Base-by-base conservation (phyloP, 2,113 vertebrate genomes). In the Procavia capensis region DNA sequence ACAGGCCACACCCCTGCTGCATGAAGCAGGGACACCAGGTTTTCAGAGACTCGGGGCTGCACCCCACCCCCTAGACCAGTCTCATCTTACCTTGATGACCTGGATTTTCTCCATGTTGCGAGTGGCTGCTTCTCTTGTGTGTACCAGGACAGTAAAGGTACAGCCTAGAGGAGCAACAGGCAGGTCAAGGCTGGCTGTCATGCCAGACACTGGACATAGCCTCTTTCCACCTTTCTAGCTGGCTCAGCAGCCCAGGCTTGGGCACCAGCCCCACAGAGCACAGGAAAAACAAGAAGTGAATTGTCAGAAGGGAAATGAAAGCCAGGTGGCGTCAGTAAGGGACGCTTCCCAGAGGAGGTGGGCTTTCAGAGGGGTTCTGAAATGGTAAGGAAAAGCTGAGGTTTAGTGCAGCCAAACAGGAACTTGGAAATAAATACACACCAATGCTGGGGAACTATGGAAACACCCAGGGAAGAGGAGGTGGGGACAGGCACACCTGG, bases 81-180 rank as follows among this genome's bases (percentile, higher is more conserved):
- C 24, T 36, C 90, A 2, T 4, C 98, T 98, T 96, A 99, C 99
- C 99, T 99, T 99, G 96, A 99, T 99, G 96, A 99, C 99, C 97
- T 99, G 99, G 97, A 99, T 99, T 97, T 99, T 99, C 93, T 99
- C 99, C 99, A 99, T 99, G 97, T 99, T 99, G 27, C 99, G 98
- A 3, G 99, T 99, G 74, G 99, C 99, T 24, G 99, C 99, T 96
- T 99, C 99, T 97, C 99, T 98, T 0, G 99, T 99, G 94, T 99
- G 99, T n/a, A 99, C 99, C n/a, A 99, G 97, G 22, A 99, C 99
- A 0, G 99, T 99, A 96, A 99, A 99, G 27, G 99, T 99, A 92
- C 99, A 99, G 19, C 99, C 99, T 99, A 96, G 41, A 47, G 41
- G 87, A 39, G 66, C 29, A 14, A 85, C 47, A 54, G 6, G 63